Conservation (phyloP, 2,113 vertebrate genomes). For the Hydrochoerus hydrochaeris region DNA sequence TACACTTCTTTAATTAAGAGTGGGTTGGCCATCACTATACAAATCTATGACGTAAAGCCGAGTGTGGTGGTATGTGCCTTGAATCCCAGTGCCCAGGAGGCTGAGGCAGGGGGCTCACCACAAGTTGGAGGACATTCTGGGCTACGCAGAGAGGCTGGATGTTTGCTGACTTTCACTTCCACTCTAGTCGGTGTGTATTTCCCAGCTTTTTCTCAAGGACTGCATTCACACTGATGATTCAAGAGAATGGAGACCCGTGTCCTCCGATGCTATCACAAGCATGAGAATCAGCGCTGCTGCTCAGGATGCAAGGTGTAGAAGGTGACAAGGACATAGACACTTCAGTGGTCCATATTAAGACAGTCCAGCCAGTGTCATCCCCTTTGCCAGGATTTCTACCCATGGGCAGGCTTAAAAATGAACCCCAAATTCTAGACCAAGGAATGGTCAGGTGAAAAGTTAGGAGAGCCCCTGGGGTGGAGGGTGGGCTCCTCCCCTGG, state of each 20-base stretch:
- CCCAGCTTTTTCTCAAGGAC: not conserved
- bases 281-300: fast-evolving
- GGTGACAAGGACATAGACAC: not conserved
- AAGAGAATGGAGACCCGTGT: not conserved
- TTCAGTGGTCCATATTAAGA: not conserved
- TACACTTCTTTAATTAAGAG: not conserved
- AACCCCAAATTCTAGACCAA: not conserved
- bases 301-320: not conserved
- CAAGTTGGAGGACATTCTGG: not conserved
- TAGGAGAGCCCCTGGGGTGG: not conserved
- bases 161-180: not conserved
- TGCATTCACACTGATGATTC: not conserved
- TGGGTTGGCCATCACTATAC: not conserved
- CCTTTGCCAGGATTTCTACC: not conserved
- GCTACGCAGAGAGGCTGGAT: not conserved
- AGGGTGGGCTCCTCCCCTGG: fast-evolving
- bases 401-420: not conserved
- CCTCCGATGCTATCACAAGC: not conserved
- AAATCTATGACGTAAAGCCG: not conserved
- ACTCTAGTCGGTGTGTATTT: not conserved
- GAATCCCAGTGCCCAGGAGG: not conserved
- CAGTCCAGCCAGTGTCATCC: not conserved
- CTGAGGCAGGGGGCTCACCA: not conserved
- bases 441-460: not conserved
- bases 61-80: not conserved